Base-by-base conservation (phyloP, 1,140 invertebrate genomes). In the Drosophila trapezifrons region DNA sequence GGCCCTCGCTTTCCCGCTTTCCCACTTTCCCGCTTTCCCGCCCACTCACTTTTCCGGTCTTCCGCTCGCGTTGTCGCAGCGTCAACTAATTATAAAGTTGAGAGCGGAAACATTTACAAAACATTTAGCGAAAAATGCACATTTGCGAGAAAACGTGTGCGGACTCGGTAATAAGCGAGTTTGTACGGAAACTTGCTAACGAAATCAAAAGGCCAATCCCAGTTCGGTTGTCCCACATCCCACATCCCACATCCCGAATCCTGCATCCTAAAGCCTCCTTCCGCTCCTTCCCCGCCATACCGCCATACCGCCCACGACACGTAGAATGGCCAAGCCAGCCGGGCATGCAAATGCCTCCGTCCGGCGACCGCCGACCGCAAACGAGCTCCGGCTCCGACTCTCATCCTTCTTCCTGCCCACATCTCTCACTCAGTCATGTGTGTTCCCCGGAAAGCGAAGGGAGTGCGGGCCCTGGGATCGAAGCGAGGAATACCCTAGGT, bases 71-170 rank as follows among this genome's bases (percentile, higher is more conserved):
- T 32, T 67, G 66, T 56, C 18, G 18, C 42, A 59, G 54, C 51
- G 22, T 38, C 71, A 86, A 81, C 85, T 91, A 91, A 91, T 91
- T 91, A 90, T 83, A 90, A 91, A 90, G 90, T 86, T 90, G 52
- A 67, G 40, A 78, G 52, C 82, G 90, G 90, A 91, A 91, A 81
- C 85, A 91, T 90, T 91, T 90, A 90, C 87, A 90, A 90, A 90
- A 90, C 87, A 90, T 90, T 90, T 91, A 90, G 85, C 77, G 79
- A 83, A 80, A 91, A 90, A 91, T 86, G 60, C 80, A 86, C 82
- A 91, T 90, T 91, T 91, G 58, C 82, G 42, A 62, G 78, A 78
- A 79, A 79, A 91, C 90, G 90, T 91, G 89, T 87, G 75, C 77
- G 82, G 90, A 84, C 82, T 91, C 45, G 64, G 60, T 67, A 87